Evolutionary conservation across 2,113 vertebrate genomes (phyloP), one percentile per base, ranked within the genome.

Genomic region (Willisornis vidua): DNA sequence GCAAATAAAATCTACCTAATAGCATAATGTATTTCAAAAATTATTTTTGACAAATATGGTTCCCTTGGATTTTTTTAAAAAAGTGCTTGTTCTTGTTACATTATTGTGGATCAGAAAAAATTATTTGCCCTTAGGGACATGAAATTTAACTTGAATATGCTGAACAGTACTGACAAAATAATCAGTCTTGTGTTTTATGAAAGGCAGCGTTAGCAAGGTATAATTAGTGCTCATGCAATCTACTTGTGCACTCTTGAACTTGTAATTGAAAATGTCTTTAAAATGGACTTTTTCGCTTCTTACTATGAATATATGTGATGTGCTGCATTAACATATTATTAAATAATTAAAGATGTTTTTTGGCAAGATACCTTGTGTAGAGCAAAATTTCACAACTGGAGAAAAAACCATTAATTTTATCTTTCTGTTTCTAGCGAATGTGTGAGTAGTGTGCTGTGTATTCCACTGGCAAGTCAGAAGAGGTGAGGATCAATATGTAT

Each of bases 401-500:
- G 17, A 14, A 83, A 58, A 43, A 76, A 28, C 4, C 17, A 14
- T n/a, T 93, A 10, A 59, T 90, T 80, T 48, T 93, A 22, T 93
- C 20, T 92, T 97, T 95, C 65, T 94, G 12, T 93, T 91, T 96
- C 51, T 96, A 99, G 99, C 89, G 99, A 99, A 94, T 98, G 96
- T 89, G 98, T 99, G 85, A 99, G 96, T 95, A 99, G 99, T 49
- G 98, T 98, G 7, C 97, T 99, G 66, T 99, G 99, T 77, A 99
- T 99, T 80, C 99, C 99, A 1, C 25, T 99, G 95, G 99, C 99
- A 88, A 99, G 99, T 91, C 99, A 99, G 90, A 99, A 99, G 96
- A 99, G 99, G 99, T 99, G 96, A 98, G 98, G n/a, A 31, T 22
- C 45, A 33, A 49, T 37, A 16, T 3, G 5, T 45, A 2, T 41